Evolutionary conservation across 1,140 invertebrate genomes (phyloP), one percentile per base, ranked within the genome.

Genomic region (Temnothorax curvispinosus): DNA sequence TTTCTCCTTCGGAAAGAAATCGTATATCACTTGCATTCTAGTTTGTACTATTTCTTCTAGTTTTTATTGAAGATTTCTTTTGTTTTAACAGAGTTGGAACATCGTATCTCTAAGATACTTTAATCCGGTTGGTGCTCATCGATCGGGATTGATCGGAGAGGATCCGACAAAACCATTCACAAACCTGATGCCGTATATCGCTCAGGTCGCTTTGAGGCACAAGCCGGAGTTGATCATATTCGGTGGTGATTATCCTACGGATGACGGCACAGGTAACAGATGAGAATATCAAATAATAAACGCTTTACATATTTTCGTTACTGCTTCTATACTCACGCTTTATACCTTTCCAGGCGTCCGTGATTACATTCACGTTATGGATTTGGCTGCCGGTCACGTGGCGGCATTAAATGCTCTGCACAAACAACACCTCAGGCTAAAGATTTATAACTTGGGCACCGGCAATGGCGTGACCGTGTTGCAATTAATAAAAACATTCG

Each of bases 301-400:
- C 2, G 4, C 8, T 67, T 44, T 21, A 41, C 11, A 60, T 3
- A 60, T 9, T n/a, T 65, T 38, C 11, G 41, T 65, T 9, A 38
- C 3, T 11, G 9, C 0, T 11, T 67, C 35, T 65, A 41, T 67
- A 67, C 41, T 44, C 38, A 67, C 35, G 35, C 3, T 65, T 41
- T 11, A 47, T 27, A 32, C 7, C 87, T 87, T 92, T 50, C 89
- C 74, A 98, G 98, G 98, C 89, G 97, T 99, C 52, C 96, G 98
- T 88, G 98, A 99, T 95, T 99, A 99, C 93, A 99, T 99, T 92
- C 98, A 99, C 94, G 97, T 99, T 2, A 98, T 98, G 96, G 98
- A 99, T 94, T 95, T 99, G 56, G 98, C 98, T 1, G 96, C 96
- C 77, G 98, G 98, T 44, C 98, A 99, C 94, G 98, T 99, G 5